Percentiles rank a stretch among this genome's conserved stretches.
These are phyloP conservation scores for Coryphaenoides rupestris DNA, from an alignment of 2,113 vertebrate genomes.

Conservation along the genomic window DNA sequence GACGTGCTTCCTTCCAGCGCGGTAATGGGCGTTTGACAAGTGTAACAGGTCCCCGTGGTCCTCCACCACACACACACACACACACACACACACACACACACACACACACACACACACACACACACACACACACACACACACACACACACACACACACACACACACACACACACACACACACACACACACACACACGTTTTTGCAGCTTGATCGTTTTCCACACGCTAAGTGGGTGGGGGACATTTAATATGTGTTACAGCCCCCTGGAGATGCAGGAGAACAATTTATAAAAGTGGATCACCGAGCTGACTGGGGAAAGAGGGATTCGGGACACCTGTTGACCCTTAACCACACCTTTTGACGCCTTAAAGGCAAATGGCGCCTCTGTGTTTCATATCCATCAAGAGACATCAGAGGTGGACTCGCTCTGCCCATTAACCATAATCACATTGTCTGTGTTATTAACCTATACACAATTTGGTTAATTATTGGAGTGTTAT, in stretches of 20 bases:
- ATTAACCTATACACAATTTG: neutral
- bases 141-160: constrained; percentile 18
- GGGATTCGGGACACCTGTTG: constrained; percentile 60
- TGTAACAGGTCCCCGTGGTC: constrained; percentile 51
- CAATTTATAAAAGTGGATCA: constrained; percentile 69
- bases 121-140: constrained; percentile 21
- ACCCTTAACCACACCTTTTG: neutral
- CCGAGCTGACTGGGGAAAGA: constrained; percentile 40
- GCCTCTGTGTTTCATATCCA: neutral
- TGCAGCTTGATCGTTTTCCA: constrained; percentile 32
- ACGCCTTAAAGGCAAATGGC: neutral
- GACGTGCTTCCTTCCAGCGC: neutral
- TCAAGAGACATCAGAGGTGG: neutral
- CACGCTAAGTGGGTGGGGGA: constrained; percentile 14
- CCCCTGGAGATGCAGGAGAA: constrained; percentile 41
- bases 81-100: constrained; percentile 20
- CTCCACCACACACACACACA: constrained; percentile 12
- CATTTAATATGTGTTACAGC: constrained; percentile 47
- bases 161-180: constrained; percentile 19
- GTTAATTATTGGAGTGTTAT: neutral
- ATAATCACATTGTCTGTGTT: neutral
- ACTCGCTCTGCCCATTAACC: neutral
- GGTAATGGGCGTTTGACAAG: constrained; percentile 36
- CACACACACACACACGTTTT: constrained; percentile 29
- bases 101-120: constrained; percentile 19